phyloP scores from a whole-genome alignment of 1,140 invertebrate species.

The Streblospio benedicti region DNA sequence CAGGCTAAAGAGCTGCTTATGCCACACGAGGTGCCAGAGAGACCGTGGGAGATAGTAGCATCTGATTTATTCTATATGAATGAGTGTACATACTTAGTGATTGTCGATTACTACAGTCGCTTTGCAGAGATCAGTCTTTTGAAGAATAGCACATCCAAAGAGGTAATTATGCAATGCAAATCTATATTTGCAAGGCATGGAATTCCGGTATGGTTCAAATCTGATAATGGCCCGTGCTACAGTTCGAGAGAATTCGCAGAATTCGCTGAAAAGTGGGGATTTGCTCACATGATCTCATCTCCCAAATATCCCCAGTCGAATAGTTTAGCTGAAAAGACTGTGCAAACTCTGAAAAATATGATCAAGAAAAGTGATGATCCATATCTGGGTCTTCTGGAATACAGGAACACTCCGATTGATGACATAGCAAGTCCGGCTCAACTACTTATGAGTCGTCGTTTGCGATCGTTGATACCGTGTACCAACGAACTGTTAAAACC shows the following conservation, averaged over 20 bases:
- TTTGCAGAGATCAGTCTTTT: slow-evolving; percentile 5
- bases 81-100: neutral
- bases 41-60: slow-evolving; percentile 10
- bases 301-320: neutral
- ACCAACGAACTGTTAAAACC: too few species aligned
- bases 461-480: too few species aligned
- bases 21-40: neutral
- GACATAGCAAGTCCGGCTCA: too few species aligned
- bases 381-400: too few species aligned
- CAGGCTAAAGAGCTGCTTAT: too few species aligned
- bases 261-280: too few species aligned
- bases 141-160: neutral
- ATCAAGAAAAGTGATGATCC: too few species aligned
- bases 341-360: too few species aligned
- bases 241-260: neutral
- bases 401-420: too few species aligned
- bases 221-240: slow-evolving; percentile 11
- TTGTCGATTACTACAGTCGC: slow-evolving; percentile 8
- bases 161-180: neutral
- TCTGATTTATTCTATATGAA: slow-evolving; percentile 7
- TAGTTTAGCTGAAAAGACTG: neutral
- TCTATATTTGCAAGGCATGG: slow-evolving; percentile 4
- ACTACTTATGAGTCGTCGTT: too few species aligned
- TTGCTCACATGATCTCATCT: neutral
- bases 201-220: neutral